Evolutionary conservation across 1,140 invertebrate genomes (phyloP), one percentile per base, ranked within the genome.

Genomic region (Lasioglossum albipes): DNA sequence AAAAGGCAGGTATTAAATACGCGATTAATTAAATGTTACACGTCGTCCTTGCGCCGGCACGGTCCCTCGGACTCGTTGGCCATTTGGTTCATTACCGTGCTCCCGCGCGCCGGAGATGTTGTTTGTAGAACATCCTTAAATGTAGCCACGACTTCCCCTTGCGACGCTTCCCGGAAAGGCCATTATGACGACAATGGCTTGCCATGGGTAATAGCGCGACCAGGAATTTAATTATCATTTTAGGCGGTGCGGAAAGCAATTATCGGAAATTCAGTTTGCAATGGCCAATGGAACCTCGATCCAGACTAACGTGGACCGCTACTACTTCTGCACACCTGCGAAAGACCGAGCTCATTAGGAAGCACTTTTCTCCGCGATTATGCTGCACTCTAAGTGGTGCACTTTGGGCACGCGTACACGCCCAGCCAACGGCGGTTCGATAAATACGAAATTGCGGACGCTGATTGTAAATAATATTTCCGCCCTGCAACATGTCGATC

Each of bases 201-300:
- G 80, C 77, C 64, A 76, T 82, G 80, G 80, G 70, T 83, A 87
- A 74, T 84, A 78, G 83, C 84, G 81, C 82, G 88, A 81, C 85
- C 86, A 86, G 86, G 87, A 91, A 93, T 93, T 93, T 91, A 91
- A 93, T 92, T 92, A 93, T 91, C 89, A 92, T 92, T 93, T 92
- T 90, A 90, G 89, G 87, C 86, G 84, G 82, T 79, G 90, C 85
- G 87, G 88, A 90, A 91, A 92, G 90, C 89, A 93, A 92, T 92
- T 92, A 93, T 92, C 79, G 91, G 91, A 91, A 93, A 93, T 91
- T 91, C 88, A 91, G 89, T 91, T 93, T 89, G 77, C 75, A 78
- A 88, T 87, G 88, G 90, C 89, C 89, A 91, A 87, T 85, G 84
- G 83, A 87, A 89, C 86, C 82, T 62, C 65, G 67, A 36, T 75